These are phyloP conservation scores for Tenebrio molitor DNA, from an alignment of 1,140 invertebrate species.

Conservation along the genomic window DNA sequence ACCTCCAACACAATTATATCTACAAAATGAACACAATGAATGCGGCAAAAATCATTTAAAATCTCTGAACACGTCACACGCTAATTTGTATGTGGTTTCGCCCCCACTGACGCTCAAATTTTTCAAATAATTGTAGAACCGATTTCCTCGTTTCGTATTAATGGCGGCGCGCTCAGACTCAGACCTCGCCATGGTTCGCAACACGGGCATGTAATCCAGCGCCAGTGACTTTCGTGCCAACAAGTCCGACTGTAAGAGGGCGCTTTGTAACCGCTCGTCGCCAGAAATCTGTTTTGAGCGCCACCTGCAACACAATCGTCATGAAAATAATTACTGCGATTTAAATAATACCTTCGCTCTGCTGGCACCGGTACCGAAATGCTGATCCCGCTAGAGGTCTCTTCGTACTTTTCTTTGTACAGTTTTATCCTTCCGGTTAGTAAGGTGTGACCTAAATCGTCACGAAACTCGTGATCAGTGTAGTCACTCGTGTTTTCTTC, in stretches of 20 bases:
- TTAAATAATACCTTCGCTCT: constrained; percentile 53
- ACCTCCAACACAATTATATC: too few relatives aligned
- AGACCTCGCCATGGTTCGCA: constrained; percentile 71
- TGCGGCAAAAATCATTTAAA: too few relatives aligned
- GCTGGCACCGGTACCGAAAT: constrained; percentile 50
- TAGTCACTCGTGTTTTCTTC: constrained; percentile 47
- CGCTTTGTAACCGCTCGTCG: constrained; percentile 53
- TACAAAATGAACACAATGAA: too few relatives aligned
- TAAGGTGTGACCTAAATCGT: constrained; percentile 57
- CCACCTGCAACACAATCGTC: constrained; percentile 57
- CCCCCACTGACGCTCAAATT: constrained; percentile 57
- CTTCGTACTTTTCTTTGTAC: constrained; percentile 45
- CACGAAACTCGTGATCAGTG: constrained; percentile 41
- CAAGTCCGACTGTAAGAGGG: constrained; percentile 48
- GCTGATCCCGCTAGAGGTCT: constrained; percentile 42
- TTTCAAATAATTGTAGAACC: constrained; percentile 74
- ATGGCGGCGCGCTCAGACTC: constrained; percentile 69
- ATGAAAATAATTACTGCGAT: constrained; percentile 25
- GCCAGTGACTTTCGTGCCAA: constrained; percentile 53
- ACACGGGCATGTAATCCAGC: constrained; percentile 72
- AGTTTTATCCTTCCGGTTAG: constrained; percentile 49
- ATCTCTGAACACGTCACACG: constrained; percentile 53
- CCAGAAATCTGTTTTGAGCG: constrained; percentile 54
- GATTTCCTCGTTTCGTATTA: constrained; percentile 69
- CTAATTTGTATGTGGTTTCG: constrained; percentile 53